Percentiles rank a stretch among this genome's conserved stretches.
phyloP scores from a whole-genome alignment of 2,113 vertebrate genomes.

The Thalassarche chlororhynchos region DNA sequence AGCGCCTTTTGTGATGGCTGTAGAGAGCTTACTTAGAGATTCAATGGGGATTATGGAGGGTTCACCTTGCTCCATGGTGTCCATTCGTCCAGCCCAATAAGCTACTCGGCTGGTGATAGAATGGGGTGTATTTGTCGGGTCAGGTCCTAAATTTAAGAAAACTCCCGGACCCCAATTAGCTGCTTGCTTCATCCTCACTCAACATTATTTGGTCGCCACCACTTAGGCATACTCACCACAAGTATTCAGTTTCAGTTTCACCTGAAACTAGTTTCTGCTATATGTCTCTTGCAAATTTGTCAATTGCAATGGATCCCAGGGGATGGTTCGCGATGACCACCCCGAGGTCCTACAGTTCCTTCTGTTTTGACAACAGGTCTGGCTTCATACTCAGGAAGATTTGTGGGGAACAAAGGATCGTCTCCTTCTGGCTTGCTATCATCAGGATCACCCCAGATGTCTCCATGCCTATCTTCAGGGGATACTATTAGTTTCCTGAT shows the following conservation, averaged over 20 bases:
- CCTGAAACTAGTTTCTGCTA: not conserved
- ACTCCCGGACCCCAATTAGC: not conserved
- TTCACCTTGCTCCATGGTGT: no score
- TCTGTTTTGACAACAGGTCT: not conserved
- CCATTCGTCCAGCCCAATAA: no score
- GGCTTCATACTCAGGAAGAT: not conserved
- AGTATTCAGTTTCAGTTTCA: not conserved
- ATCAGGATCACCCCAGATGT: not conserved
- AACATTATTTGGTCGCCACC: not conserved
- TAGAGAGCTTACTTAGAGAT: no score
- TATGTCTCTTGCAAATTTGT: not conserved
- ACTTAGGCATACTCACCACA: no score
- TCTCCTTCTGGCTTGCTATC: not conserved
- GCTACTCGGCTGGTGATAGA: not conserved
- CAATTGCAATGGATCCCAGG: not conserved
- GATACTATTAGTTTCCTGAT: not conserved
- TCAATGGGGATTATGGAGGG: no score
- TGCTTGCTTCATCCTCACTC: not conserved
- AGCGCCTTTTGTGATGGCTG: no score
- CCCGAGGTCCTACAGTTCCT: no score
- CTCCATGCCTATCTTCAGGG: not conserved
- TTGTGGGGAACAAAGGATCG: not conserved
- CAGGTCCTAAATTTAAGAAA: not conserved
- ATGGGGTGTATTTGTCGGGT: not conserved
- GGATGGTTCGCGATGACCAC: not conserved